Evolutionary conservation across 2,113 vertebrate genomes (phyloP).

Genomic region (Peromyscus leucopus): DNA sequence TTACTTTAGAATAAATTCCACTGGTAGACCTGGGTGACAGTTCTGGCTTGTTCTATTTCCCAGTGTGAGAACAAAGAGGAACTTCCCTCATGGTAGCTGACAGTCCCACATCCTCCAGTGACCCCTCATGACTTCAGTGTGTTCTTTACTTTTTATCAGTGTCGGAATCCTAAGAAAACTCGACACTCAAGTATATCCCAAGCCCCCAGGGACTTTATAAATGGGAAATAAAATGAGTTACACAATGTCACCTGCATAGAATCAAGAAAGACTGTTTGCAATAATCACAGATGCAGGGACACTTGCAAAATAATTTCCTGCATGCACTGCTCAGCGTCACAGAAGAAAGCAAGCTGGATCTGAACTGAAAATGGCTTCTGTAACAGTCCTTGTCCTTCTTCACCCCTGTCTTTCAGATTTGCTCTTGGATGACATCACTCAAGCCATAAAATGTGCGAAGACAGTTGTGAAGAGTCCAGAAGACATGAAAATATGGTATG

Average conservation of each 20-base stretch:
- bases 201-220: no score
- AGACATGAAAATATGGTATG: conserved; percentile 81
- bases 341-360: background rate
- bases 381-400: background rate
- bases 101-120: background rate
- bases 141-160: background rate
- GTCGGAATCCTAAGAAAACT: background rate
- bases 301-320: background rate
- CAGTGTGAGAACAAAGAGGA: background rate
- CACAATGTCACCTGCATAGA: background rate
- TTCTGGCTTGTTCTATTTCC: background rate
- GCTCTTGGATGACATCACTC: conserved; percentile 60
- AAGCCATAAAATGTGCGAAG: conserved; percentile 71
- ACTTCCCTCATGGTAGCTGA: background rate
- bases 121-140: no score
- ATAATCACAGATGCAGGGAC: background rate
- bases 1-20: background rate
- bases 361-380: background rate
- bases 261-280: background rate
- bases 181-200: no score
- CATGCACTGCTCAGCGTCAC: background rate
- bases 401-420: conserved; percentile 56
- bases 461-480: conserved; percentile 71
- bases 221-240: no score
- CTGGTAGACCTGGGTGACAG: background rate